Conservation (phyloP, 2,113 vertebrate genomes). For the Sander vitreus region DNA sequence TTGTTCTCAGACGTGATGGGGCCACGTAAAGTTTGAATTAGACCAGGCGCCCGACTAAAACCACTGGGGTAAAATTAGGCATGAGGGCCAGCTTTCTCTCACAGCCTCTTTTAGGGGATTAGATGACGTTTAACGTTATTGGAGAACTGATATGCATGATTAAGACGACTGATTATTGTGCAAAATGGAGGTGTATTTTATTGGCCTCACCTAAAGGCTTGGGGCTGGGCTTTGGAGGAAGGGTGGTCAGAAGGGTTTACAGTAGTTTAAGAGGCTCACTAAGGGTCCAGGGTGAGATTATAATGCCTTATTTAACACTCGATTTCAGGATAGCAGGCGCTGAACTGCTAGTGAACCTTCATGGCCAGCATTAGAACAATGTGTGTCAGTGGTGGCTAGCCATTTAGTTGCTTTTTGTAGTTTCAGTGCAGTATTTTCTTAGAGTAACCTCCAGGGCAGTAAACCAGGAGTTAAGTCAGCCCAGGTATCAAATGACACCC, state of each 20-base stretch:
- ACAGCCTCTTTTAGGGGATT: constrained; percentile 76
- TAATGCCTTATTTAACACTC: constrained; percentile 81
- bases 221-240: constrained; percentile 21
- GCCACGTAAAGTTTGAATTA: constrained; percentile 77
- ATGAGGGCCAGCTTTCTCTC: constrained; percentile 69
- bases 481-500: constrained; percentile 48
- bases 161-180: constrained; percentile 77
- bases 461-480: constrained; percentile 40
- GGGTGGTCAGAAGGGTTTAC: constrained; percentile 26
- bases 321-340: constrained; percentile 73
- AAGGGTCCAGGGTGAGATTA: constrained; percentile 69
- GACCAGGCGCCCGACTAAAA: constrained; percentile 73
- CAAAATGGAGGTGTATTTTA: constrained; percentile 76
- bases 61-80: constrained; percentile 81
- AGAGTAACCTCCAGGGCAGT: constrained; percentile 53
- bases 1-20: constrained; percentile 69
- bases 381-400: constrained; percentile 48
- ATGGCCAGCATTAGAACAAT: constrained; percentile 62
- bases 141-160: constrained; percentile 80
- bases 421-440: constrained; percentile 47
- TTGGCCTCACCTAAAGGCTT: constrained; percentile 54
- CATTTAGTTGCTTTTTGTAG: constrained; percentile 52
- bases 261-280: constrained; percentile 63
- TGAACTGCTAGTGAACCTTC: constrained; percentile 81
- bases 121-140: constrained; percentile 83